A percentile compares a stretch with the other conserved stretches of the same genome.
These are phyloP conservation scores for Rhyacophila evoluta DNA, from an alignment of 2,888 invertebrate genomes.

Conservation along the genomic window DNA sequence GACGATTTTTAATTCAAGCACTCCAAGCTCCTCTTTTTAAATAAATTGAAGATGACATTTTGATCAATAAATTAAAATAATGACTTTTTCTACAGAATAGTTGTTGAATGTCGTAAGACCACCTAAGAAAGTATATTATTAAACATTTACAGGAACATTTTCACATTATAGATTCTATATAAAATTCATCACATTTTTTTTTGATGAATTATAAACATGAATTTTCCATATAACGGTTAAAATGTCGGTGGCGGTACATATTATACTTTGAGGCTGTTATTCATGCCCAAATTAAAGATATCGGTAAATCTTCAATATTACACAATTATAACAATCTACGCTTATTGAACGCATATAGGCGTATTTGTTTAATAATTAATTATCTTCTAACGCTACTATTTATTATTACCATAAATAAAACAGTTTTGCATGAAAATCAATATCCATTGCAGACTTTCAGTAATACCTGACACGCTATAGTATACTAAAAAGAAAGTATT, in stretches of 20 bases:
- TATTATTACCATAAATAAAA: constrained; percentile 36
- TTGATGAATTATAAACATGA: constrained; percentile 32
- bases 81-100: constrained; percentile 31
- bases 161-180: constrained; percentile 17
- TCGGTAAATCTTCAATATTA: neutral
- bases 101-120: constrained; percentile 21
- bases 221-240: constrained; percentile 23
- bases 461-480: constrained; percentile 39
- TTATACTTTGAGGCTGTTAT: constrained; percentile 33
- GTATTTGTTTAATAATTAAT: constrained; percentile 4
- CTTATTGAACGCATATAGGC: constrained; percentile 13
- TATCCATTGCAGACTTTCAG: constrained; percentile 36
- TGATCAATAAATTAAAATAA: constrained; percentile 43
- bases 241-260: constrained; percentile 29
- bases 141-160: constrained; percentile 28
- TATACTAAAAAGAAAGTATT: constrained; percentile 45
- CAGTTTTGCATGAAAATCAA: constrained; percentile 25
- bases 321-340: constrained; percentile 29
- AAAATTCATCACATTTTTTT: constrained; percentile 13
- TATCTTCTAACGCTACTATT: constrained; percentile 28
- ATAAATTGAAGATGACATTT: constrained; percentile 15
- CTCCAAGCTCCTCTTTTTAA: constrained; percentile 2
- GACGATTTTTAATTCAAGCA: neutral
- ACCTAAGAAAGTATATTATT: neutral
- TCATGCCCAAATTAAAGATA: constrained; percentile 29